Evolutionary conservation across 2,797 vertebrate genomes (phyloP).

Genomic region (Alectoris magna): DNA sequence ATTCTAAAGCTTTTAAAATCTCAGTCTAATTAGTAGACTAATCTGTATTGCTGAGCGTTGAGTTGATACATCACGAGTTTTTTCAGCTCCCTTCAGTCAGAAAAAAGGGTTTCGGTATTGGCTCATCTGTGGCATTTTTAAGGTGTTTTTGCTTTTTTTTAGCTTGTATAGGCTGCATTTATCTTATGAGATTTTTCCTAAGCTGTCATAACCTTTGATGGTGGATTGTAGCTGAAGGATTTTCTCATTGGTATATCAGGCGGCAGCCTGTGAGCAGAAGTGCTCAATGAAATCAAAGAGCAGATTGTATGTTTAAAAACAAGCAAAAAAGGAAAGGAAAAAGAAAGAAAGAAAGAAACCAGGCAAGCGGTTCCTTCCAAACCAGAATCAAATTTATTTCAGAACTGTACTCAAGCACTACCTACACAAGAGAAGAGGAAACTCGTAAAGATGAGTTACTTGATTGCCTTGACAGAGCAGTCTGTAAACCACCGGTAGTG

Average conservation of each 20-base stretch:
- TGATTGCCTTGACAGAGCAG: not conserved
- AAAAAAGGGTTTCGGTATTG: not conserved
- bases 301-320: not conserved
- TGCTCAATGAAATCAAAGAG: not conserved
- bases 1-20: not conserved
- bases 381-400: not conserved
- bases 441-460: too few species aligned
- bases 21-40: not conserved
- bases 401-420: not conserved
- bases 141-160: not conserved
- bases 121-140: not conserved
- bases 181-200: not conserved
- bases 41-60: not conserved
- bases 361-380: not conserved
- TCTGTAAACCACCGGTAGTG: not conserved
- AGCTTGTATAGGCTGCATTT: not conserved
- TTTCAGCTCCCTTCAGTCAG: not conserved
- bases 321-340: not conserved
- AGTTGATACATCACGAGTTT: not conserved
- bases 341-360: not conserved
- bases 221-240: not conserved
- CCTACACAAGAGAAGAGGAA: not conserved
- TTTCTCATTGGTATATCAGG: not conserved
- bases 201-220: not conserved
- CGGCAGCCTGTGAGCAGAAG: not conserved